Evolutionary conservation across 2,113 vertebrate genomes (phyloP), one percentile per base, ranked within the genome.

Genomic region (Anseranas semipalmata): DNA sequence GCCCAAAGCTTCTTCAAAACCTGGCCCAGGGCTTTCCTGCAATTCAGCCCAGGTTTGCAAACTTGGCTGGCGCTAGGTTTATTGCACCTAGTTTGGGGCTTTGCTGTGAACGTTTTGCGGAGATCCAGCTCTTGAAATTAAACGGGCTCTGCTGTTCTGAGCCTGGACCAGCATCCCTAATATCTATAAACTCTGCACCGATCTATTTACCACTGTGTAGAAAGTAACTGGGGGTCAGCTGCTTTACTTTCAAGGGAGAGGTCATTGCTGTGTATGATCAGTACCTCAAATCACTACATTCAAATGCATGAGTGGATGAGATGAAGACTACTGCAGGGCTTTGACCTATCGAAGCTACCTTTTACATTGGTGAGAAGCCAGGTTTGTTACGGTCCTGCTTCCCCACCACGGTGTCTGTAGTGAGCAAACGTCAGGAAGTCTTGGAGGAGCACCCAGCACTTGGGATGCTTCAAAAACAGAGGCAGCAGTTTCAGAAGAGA

Each of bases 61-160:
- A 84, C 68, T 96, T 96, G 96, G 96, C 96, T 71, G 84, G 87
- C 1, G 19, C 67, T 45, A 78, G 62, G 66, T 89, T 96, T 95
- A 92, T 96, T 96, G 89, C 96, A 96, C 96, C 95, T 97, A 95
- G 95, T 96, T 91, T 96, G 84, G 74, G 92, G 92, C 92, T 96
- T 95, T 94, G 86, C 92, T 95, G 92, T 70, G 74, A 96, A 95
- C 60, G 89, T 83, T 95, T 73, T 85, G 80, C 62, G 80, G 58
- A 96, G 90, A 79, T 91, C 94, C 77, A 89, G 66, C 62, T 87
- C 90, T 92, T 76, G 45, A 95, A 92, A 95, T 91, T 68, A 96
- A 96, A 96, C 50, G 41, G 77, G 28, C 53, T 93, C 80, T 89
- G 89, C 65, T 94, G 86, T 92, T 93, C 81, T 39, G 66, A 95